A percentile compares a stretch with the other conserved stretches of the same genome.
These are phyloP conservation scores for Eriosoma lanigerum DNA, from an alignment of 1,140 invertebrate genomes.

Conservation along the genomic window DNA sequence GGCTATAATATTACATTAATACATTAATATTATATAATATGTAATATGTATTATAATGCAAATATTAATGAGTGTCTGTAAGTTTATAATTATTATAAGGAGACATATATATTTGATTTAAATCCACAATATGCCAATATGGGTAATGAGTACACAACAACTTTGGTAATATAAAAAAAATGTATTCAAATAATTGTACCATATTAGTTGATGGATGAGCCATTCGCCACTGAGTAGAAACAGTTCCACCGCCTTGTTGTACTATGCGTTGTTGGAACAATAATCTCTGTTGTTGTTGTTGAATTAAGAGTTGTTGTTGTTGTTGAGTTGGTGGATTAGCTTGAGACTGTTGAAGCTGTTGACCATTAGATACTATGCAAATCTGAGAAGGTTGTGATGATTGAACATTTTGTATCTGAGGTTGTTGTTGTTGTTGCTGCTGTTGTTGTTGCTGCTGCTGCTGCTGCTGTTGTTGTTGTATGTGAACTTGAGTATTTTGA, in stretches of 20 bases:
- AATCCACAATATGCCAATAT: no score
- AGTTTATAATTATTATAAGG: no score
- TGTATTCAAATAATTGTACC: slow-evolving; percentile 17
- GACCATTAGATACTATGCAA: slow-evolving; percentile 46
- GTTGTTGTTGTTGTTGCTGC: slow-evolving; percentile 50
- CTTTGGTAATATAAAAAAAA: no score
- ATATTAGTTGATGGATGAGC: slow-evolving; percentile 40
- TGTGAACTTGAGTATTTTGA: slow-evolving; percentile 54
- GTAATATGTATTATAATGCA: no score
- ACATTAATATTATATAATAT: neutral
- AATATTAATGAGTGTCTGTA: no score
- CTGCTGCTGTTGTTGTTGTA: slow-evolving; percentile 56
- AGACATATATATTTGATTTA: no score
- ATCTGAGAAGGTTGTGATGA: slow-evolving; percentile 43
- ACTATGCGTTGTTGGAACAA: slow-evolving; percentile 49
- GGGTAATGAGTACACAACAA: neutral
- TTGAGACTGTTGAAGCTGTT: slow-evolving; percentile 26
- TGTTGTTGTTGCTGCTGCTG: slow-evolving; percentile 23
- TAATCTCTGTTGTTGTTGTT: slow-evolving; percentile 51
- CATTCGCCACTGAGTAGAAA: slow-evolving; percentile 50
- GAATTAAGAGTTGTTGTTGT: slow-evolving; percentile 56
- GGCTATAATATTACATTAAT: slow-evolving; percentile 13
- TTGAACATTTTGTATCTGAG: slow-evolving; percentile 31
- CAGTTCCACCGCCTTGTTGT: slow-evolving; percentile 52
- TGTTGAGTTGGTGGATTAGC: slow-evolving; percentile 53